phyloP scores from a whole-genome alignment of 1,140 invertebrate genomes.

The Drosophila hydei region DNA sequence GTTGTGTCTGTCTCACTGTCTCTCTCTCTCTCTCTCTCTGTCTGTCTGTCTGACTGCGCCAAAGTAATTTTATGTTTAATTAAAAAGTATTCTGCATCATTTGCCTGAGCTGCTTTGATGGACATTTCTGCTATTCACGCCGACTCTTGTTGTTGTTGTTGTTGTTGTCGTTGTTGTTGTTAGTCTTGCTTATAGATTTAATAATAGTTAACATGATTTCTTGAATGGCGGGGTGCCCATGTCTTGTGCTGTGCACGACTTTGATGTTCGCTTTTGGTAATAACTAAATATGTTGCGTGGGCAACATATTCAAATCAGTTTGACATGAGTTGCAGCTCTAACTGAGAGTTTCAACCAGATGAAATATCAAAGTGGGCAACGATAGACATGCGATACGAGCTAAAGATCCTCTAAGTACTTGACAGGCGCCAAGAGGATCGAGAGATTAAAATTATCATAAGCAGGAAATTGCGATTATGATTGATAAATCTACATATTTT shows the following conservation, averaged over 20 bases:
- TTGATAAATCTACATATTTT: slow-evolving; percentile 27
- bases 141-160: slow-evolving; percentile 30
- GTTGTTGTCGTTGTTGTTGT: slow-evolving; percentile 53
- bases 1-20: slow-evolving; percentile 28
- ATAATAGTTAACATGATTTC: slow-evolving; percentile 80
- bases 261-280: slow-evolving; percentile 68
- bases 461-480: slow-evolving; percentile 30
- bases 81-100: slow-evolving; percentile 79
- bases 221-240: slow-evolving; percentile 18
- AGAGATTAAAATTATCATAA: slow-evolving; percentile 36
- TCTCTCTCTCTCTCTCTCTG: slow-evolving; percentile 13
- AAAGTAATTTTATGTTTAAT: slow-evolving; percentile 82
- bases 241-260: slow-evolving; percentile 60
- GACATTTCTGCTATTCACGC: slow-evolving; percentile 74
- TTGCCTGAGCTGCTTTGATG: slow-evolving; percentile 62
- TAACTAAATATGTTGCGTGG: slow-evolving; percentile 66
- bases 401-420: slow-evolving; percentile 15
- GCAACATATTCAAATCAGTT: slow-evolving; percentile 68
- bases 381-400: slow-evolving; percentile 27
- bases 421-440: slow-evolving; percentile 41
- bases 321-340: slow-evolving; percentile 45
- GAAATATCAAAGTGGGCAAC: slow-evolving; percentile 5
- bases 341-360: slow-evolving; percentile 26
- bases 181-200: slow-evolving; percentile 68
- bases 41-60: slow-evolving; percentile 29